Percentiles rank a stretch among this genome's conserved stretches.
Conservation (phyloP, 2,113 vertebrate genomes). For the Oriolus oriolus region DNA sequence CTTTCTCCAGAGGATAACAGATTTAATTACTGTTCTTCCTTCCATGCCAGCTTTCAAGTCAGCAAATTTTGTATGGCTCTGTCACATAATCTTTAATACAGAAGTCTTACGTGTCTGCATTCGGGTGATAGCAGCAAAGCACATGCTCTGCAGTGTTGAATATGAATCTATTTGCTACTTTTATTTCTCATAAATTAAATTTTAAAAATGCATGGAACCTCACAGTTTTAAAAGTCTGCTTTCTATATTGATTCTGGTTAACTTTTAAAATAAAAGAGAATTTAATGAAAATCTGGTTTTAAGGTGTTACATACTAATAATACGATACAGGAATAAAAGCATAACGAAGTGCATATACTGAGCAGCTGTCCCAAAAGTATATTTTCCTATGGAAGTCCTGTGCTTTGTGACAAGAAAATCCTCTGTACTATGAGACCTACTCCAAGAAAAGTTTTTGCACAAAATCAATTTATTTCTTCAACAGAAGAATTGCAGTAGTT, state of each 20-base stretch:
- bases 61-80: slow-evolving; percentile 29
- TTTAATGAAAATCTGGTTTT: background rate
- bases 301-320: background rate
- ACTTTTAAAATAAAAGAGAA: background rate
- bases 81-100: background rate
- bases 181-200: background rate
- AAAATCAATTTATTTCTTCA: background rate
- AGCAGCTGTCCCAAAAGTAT: background rate
- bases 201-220: background rate
- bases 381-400: fast-evolving
- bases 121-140: background rate
- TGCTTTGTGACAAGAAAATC: background rate
- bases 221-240: background rate
- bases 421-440: background rate
- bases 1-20: slow-evolving; percentile 43
- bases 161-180: background rate
- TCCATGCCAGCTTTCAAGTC: slow-evolving; percentile 28
- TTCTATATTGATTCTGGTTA: background rate
- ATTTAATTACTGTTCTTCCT: slow-evolving; percentile 64
- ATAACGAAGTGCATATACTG: background rate
- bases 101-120: background rate
- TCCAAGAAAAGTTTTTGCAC: background rate
- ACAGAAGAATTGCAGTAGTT: background rate
- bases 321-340: background rate
- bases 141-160: background rate